These are phyloP conservation scores for Nemoura dubitans DNA, from an alignment of 2,888 invertebrate species.

Conservation along the genomic window DNA sequence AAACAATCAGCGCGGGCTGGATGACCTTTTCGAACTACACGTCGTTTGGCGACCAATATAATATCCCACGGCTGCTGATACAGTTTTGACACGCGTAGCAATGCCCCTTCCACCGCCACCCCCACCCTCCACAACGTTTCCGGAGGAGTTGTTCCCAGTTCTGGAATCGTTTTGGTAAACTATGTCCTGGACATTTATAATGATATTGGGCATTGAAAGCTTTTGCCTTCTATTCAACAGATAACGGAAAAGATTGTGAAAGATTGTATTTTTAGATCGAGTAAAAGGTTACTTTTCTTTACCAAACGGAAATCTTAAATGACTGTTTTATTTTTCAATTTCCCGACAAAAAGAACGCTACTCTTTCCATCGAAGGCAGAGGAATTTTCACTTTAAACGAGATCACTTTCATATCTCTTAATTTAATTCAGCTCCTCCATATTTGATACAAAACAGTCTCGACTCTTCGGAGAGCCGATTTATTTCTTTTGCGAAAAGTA, in stretches of 20 bases:
- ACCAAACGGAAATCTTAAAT: neutral
- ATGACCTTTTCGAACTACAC: neutral
- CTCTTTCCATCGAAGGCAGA: neutral
- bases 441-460: neutral
- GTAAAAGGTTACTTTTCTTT: neutral
- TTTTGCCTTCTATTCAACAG: neutral
- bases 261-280: slow-evolving; percentile 12
- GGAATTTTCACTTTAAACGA: slow-evolving; percentile 7
- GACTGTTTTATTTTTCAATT: slow-evolving; percentile 12
- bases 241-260: neutral
- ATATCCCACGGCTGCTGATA: neutral
- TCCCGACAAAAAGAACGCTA: neutral
- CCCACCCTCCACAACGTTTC: neutral
- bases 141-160: neutral
- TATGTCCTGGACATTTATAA: neutral
- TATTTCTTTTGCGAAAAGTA: neutral
- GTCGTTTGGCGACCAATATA: neutral
- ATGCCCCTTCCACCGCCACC: neutral
- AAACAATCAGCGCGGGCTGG: neutral
- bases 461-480: neutral
- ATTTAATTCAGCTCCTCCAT: neutral
- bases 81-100: neutral
- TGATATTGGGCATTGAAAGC: neutral
- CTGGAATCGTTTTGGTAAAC: slow-evolving; percentile 7
- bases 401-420: slow-evolving; percentile 12